Conservation (phyloP, 35 echinoderm and acorn worm species). For the Apostichopus californicus region DNA sequence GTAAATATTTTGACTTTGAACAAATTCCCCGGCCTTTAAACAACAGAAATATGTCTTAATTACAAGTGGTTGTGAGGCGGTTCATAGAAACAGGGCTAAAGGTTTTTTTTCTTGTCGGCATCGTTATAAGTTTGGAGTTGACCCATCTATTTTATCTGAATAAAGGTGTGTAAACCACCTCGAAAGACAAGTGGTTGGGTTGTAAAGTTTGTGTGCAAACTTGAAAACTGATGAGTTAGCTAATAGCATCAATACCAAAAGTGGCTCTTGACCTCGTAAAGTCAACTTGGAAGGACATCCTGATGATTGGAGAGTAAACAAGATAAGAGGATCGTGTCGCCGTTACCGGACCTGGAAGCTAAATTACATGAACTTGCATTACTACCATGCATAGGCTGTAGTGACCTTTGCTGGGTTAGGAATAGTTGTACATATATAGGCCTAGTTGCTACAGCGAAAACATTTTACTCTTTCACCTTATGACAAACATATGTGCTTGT, state of each 20-base stretch:
- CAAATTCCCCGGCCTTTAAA: not conserved
- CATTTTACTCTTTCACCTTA: no score
- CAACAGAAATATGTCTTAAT: slow-evolving; percentile 13
- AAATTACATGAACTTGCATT: no score
- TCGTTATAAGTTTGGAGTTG: not conserved
- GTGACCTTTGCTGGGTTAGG: no score
- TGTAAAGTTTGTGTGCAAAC: slow-evolving; percentile 23
- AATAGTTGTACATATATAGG: no score
- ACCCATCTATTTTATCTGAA: not conserved
- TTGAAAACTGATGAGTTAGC: slow-evolving; percentile 29
- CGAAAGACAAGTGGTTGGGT: not conserved
- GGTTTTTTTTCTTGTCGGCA: not conserved
- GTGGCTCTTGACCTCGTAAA: slow-evolving; percentile 22
- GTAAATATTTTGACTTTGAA: slow-evolving; percentile 3
- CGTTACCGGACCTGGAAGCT: not conserved
- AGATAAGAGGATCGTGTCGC: slow-evolving; percentile 16
- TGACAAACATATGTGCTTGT: no score
- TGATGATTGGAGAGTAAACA: slow-evolving; percentile 22
- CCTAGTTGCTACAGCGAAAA: no score
- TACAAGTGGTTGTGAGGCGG: slow-evolving; percentile 7
- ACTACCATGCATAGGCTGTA: no score
- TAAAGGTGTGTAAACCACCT: slow-evolving; percentile 5
- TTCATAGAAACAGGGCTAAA: slow-evolving; percentile 26
- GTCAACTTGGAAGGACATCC: slow-evolving; percentile 13
- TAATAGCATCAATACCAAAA: slow-evolving; percentile 32